Percentiles rank a stretch among this genome's conserved stretches.
These are phyloP conservation scores for Illadopsis cleaveri DNA, from an alignment of 2,113 vertebrate species.

Conservation along the genomic window DNA sequence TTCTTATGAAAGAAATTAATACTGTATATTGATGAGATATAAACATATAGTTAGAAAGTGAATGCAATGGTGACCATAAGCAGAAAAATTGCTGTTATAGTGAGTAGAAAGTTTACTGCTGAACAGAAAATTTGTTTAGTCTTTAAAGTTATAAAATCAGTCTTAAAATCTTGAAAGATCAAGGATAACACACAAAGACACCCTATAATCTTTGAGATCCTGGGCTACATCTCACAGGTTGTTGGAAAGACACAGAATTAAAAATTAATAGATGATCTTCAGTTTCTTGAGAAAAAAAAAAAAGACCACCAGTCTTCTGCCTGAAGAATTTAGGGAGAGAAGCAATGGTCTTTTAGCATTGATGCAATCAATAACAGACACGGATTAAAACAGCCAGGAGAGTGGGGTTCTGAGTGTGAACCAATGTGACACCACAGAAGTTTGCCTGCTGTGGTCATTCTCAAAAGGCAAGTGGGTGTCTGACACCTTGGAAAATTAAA, in stretches of 20 bases:
- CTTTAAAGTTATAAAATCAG: background rate
- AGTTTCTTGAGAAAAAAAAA: background rate
- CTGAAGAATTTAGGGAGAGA: background rate
- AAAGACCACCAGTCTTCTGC: background rate
- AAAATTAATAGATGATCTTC: background rate
- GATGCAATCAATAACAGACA: background rate
- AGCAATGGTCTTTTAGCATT: rapidly evolving
- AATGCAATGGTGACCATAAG: background rate
- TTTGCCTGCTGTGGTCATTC: background rate
- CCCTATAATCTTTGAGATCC: background rate
- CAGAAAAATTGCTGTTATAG: background rate
- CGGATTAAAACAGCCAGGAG: background rate
- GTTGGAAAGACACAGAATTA: background rate
- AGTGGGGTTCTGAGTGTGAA: background rate
- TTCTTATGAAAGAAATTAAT: background rate
- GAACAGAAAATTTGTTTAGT: background rate
- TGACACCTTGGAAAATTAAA: background rate
- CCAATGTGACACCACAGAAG: background rate
- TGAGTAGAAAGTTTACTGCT: background rate
- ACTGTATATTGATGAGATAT: background rate
- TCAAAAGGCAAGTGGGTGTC: background rate
- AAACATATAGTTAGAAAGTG: background rate
- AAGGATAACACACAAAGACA: background rate
- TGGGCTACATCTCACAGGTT: background rate
- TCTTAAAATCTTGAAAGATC: background rate